Evolutionary conservation across 2,888 invertebrate genomes (phyloP), one percentile per base, ranked within the genome.

Genomic region (Monochamus alternatus): DNA sequence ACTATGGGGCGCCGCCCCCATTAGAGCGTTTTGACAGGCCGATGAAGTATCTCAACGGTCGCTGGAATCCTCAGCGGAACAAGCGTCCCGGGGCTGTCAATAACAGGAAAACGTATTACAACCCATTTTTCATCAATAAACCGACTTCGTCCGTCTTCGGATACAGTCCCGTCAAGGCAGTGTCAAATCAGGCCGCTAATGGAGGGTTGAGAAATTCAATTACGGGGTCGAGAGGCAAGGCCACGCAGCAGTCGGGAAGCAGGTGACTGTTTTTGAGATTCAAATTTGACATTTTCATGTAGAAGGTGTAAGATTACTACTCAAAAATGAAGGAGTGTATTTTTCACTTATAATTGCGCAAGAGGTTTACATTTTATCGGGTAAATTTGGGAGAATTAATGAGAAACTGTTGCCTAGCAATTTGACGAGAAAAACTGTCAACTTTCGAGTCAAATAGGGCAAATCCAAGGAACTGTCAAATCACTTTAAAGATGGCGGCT

Each of bases 31-130:
- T 78, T 55, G 82, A 82, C 71, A 72, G 66, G n/a, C 75, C 77
- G 14, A 63, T 63, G 3, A 72, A 74, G 58, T 70, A 81, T 72
- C 59, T 66, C 22, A 70, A 81, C 77, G 83, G 79, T 59, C 80
- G 81, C 14, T 85, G 84, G 85, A 78, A 76, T 68, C 38, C 80
- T 52, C 73, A 82, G 78, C 82, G 79, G 63, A 73, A 58, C 43
- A 77, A 77, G 70, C 78, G 75, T 65, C 79, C 80, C 58, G 73
- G 65, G 75, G 72, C 81, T 79, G 80, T 77, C 80, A 81, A 52
- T 68, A 68, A 74, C 74, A 74, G 52, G 76, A 79, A 79, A 74
- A 81, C 78, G 52, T 81, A 80, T 78, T 80, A 83, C 75, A 79
- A 82, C 71, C 82, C 83, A 12, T 82, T 83, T 69, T 73, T 78